phyloP scores from a whole-genome alignment of 1,140 invertebrate species.

The Anastrepha obliqua region DNA sequence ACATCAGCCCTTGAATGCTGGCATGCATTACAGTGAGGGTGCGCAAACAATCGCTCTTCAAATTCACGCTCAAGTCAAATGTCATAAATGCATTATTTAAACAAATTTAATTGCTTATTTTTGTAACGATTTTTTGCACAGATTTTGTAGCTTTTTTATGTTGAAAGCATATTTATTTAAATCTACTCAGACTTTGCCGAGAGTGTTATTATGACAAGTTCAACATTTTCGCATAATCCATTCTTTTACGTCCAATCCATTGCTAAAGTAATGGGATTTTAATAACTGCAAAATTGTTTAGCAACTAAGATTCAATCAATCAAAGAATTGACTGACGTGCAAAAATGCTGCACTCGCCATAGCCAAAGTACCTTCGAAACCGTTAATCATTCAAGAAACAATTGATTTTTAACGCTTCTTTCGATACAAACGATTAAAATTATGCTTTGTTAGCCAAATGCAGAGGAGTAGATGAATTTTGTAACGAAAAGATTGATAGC shows the following conservation, averaged over 20 bases:
- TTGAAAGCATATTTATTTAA: no score
- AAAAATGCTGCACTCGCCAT: neutral
- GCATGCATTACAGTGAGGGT: no score
- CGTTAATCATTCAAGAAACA: slow-evolving; percentile 20
- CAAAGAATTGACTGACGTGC: neutral
- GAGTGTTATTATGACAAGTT: neutral
- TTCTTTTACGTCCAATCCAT: neutral
- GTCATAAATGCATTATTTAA: no score
- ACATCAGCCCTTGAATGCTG: no score
- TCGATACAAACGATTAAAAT: neutral
- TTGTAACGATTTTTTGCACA: no score
- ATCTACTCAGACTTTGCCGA: no score
- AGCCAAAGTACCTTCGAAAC: neutral
- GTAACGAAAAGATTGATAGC: neutral
- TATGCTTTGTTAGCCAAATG: neutral
- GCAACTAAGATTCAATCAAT: neutral
- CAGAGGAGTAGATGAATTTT: neutral
- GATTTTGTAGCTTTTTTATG: no score
- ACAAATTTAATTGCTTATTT: no score
- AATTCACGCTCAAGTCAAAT: no score
- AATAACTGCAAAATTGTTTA: neutral
- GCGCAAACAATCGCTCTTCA: no score
- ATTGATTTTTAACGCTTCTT: slow-evolving; percentile 20
- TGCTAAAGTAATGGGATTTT: slow-evolving; percentile 15
- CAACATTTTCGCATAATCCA: neutral